Conservation (phyloP, 2,888 invertebrate species). For the Megaustenia siamemsis region DNA sequence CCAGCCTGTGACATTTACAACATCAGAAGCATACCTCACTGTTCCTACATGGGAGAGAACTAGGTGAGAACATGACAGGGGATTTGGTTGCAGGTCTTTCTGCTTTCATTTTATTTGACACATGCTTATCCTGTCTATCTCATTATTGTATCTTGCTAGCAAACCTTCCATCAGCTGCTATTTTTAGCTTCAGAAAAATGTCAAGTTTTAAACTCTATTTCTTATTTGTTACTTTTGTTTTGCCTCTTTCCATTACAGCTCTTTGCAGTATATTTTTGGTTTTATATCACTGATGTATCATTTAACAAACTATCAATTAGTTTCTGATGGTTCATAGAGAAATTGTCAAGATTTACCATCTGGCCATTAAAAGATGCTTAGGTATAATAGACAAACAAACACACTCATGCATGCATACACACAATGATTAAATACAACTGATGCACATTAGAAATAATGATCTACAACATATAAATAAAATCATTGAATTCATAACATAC, state of each 20-base stretch:
- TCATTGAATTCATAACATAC: no score
- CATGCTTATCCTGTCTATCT: neutral
- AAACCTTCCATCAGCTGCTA: no score
- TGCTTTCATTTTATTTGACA: neutral
- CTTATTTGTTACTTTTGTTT: neutral
- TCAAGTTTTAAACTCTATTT: neutral
- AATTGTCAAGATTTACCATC: no score
- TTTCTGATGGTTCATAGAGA: no score
- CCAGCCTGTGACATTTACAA: slow-evolving; percentile 94
- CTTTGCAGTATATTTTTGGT: neutral
- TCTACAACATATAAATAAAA: no score
- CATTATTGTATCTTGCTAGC: neutral
- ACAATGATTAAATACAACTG: no score
- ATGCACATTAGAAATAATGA: no score
- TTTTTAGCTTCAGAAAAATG: neutral
- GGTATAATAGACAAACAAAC: neutral
- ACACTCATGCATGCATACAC: neutral
- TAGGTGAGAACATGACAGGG: slow-evolving; percentile 24
- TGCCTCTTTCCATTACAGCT: neutral
- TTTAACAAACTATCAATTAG: neutral
- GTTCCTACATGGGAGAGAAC: slow-evolving; percentile 93
- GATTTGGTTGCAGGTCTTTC: neutral
- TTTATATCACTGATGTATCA: neutral
- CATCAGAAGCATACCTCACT: slow-evolving; percentile 86
- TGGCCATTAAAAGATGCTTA: neutral